Evolutionary conservation across 35 echinoderm and acorn worm genomes (phyloP).

Genomic region (Lytechinus pictus): DNA sequence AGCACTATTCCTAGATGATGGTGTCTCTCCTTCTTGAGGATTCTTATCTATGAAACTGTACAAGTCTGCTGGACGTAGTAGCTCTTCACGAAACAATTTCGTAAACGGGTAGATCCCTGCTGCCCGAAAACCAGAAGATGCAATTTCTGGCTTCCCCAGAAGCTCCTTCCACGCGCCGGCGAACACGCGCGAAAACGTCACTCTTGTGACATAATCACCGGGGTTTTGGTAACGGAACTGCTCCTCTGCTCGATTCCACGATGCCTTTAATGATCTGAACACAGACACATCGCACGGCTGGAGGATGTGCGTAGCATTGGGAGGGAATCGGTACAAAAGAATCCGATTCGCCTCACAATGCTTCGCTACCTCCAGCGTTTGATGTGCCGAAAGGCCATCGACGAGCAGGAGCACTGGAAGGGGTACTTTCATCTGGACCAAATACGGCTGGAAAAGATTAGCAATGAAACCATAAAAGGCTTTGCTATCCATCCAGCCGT

Average conservation of each 20-base stretch:
- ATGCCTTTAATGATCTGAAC: background rate
- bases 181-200: background rate
- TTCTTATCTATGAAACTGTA: too few relatives aligned
- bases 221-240: background rate
- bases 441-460: background rate
- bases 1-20: too few relatives aligned
- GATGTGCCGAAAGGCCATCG: background rate
- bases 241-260: background rate
- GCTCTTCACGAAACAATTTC: too few relatives aligned
- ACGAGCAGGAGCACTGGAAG: background rate
- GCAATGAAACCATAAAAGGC: background rate
- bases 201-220: background rate
- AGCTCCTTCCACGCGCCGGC: background rate
- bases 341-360: background rate
- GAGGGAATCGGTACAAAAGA: background rate
- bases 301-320: background rate
- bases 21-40: too few relatives aligned
- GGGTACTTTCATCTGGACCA: background rate
- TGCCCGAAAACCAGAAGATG: background rate
- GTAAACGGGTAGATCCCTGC: too few relatives aligned
- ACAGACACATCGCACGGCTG: background rate
- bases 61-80: too few relatives aligned
- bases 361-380: background rate
- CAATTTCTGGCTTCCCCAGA: background rate
- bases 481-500: background rate